Conservation (phyloP, 2,888 invertebrate genomes). For the Papilio elwesi region DNA sequence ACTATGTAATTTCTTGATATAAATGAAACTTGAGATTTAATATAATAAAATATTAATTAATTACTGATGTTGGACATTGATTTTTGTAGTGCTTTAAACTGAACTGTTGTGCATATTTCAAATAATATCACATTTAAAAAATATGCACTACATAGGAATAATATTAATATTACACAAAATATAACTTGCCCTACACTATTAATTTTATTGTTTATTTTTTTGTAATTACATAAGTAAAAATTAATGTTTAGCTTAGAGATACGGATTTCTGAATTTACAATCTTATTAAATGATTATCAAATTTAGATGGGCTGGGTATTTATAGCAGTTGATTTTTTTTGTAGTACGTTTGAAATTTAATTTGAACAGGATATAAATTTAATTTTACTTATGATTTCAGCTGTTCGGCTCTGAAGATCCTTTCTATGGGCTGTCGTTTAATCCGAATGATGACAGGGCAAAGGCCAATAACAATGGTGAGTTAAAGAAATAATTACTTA, state of each 20-base stretch:
- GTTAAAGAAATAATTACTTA: constrained; percentile 46
- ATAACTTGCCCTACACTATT: not conserved
- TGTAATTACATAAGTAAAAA: constrained; percentile 33
- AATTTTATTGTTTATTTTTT: too few relatives aligned
- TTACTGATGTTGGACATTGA: not conserved
- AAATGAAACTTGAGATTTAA: constrained; percentile 32
- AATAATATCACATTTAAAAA: not conserved
- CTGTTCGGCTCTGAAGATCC: constrained; percentile 80
- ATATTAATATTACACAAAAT: not conserved
- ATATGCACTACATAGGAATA: not conserved
- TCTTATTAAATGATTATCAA: constrained; percentile 4
- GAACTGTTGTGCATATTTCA: not conserved
- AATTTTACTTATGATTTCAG: constrained; percentile 59
- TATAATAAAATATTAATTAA: constrained; percentile 4
- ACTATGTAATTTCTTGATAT: constrained; percentile 62
- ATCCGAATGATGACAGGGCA: constrained; percentile 66
- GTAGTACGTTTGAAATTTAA: constrained; percentile 8
- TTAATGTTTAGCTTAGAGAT: constrained; percentile 27
- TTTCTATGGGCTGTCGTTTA: constrained; percentile 79
- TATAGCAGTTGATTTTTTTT: constrained; percentile 13
- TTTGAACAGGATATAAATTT: constrained; percentile 14
- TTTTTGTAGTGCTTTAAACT: not conserved
- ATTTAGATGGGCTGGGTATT: constrained; percentile 33
- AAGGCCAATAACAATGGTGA: constrained; percentile 71
- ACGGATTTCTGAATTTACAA: constrained; percentile 15